Percentiles rank a stretch among this genome's conserved stretches.
Conservation (phyloP, 2,888 invertebrate genomes). For the Caenorhabditis doughertyi region DNA sequence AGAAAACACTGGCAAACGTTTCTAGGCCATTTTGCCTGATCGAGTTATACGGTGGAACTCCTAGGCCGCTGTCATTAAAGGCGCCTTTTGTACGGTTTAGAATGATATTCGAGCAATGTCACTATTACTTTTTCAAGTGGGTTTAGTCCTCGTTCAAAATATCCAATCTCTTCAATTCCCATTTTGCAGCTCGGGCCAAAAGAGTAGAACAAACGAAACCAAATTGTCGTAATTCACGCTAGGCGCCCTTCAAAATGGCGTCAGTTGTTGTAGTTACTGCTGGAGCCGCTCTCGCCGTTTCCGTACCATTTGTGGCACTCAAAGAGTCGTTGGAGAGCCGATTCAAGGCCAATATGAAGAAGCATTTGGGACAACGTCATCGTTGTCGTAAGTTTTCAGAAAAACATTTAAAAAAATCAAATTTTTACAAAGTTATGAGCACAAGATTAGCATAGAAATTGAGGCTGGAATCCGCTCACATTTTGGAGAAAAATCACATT, state of each 20-base stretch:
- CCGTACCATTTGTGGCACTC: constrained; percentile 51
- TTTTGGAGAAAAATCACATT: no score
- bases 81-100: no score
- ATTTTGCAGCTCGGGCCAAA: constrained; percentile 18
- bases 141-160: not conserved
- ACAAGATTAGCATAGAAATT: no score
- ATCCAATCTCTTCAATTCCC: not conserved
- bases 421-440: not conserved
- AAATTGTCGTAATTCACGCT: constrained; percentile 48
- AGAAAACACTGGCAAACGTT: no score
- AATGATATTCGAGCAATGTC: no score
- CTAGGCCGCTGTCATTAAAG: no score
- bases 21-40: no score
- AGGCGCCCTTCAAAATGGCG: constrained; percentile 51
- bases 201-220: not conserved
- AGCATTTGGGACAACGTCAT: constrained; percentile 34
- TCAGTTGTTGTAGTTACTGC: constrained; percentile 58
- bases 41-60: no score
- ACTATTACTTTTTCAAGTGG: no score
- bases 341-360: constrained; percentile 43
- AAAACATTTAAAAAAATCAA: not conserved
- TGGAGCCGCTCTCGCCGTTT: constrained; percentile 49
- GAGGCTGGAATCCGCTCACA: no score
- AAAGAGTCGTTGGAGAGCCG: constrained; percentile 44
- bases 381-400: constrained; percentile 32